Evolutionary conservation across 2,113 vertebrate species (phyloP).

Genomic region (Dunckerocampus dactyliophorus): DNA sequence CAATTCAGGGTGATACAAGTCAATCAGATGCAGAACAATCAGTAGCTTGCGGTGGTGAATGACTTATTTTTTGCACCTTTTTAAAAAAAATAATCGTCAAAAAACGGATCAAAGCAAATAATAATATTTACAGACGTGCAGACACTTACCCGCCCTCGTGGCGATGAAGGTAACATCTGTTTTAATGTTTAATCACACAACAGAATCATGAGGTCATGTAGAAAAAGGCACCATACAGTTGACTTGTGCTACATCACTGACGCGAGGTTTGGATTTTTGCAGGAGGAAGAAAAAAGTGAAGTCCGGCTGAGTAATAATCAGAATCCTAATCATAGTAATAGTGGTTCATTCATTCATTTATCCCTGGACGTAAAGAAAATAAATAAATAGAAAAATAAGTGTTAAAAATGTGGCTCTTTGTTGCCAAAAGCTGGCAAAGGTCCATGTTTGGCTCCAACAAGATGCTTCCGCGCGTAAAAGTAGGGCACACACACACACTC

Average conservation of each 20-base stretch:
- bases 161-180: no score
- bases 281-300: conserved; percentile 55
- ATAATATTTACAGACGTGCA: conserved; percentile 63
- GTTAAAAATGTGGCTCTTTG: conserved; percentile 54
- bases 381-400: conserved; percentile 82
- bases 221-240: conserved; percentile 92
- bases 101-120: conserved; percentile 30
- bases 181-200: conserved; percentile 56
- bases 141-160: conserved; percentile 41
- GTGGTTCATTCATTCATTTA: conserved; percentile 64
- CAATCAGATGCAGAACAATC: conserved; percentile 65
- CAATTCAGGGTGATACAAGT: conserved; percentile 62
- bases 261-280: conserved; percentile 51
- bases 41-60: conserved; percentile 74
- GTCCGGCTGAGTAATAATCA: conserved; percentile 42
- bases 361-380: conserved; percentile 68
- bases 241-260: conserved; percentile 83
- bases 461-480: conserved; percentile 39
- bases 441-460: conserved; percentile 30
- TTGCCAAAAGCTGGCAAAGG: conserved; percentile 37
- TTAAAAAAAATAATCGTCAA: conserved; percentile 33
- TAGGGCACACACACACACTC: conserved; percentile 25
- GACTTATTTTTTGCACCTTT: conserved; percentile 47
- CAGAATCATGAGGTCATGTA: conserved; percentile 92
- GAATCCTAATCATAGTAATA: conserved; percentile 38